Evolutionary conservation across 1,140 invertebrate species (phyloP), one percentile per base, ranked within the genome.

Genomic region (Drosophila parvula): DNA sequence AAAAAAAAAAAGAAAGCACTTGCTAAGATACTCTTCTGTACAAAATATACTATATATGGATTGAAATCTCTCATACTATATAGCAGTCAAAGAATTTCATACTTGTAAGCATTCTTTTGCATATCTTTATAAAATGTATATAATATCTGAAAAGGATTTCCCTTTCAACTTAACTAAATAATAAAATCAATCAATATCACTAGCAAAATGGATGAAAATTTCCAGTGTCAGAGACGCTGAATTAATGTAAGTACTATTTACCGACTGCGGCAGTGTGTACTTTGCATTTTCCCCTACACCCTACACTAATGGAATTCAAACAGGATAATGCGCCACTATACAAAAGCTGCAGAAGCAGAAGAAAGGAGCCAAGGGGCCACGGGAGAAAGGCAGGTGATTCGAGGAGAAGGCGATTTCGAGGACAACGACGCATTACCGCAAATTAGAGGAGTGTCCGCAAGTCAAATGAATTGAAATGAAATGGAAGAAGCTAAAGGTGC

Each of bases 371-470:
- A 34, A 30, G 12, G 47, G 8, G 4, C 1, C 1, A 27, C 1
- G 16, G 28, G n/a, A n/a, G 27, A 59, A 59, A 34, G 16, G 22
- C 5, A 53, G 50, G 43, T 67, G 32, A 22, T 48, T 62, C 10
- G 34, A 36, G 43, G 34, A 14, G 16, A 48, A 34, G 0, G 56
- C 34, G 34, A 38, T 55, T 55, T 55, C 51, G 11, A 57, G 50
- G n/a, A 71, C 44, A n/a, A 45, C 47, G 76, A 51, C 70, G 44
- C 70, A 82, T 62, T 83, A 79, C 53, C 55, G 58, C 71, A 65
- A 79, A 84, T 74, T 68, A 71, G 53, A 71, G 81, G 81, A 79
- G 81, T 79, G 77, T 62, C 81, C 48, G 48, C 65, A 62, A 48
- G 48, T 48, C 48, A 32, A 60, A 57, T 51, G 57, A 68, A 75